A percentile compares a stretch with the other conserved stretches of the same genome.
Evolutionary conservation across 2,797 vertebrate genomes (phyloP).

Genomic region (Loris lydekkerianus): DNA sequence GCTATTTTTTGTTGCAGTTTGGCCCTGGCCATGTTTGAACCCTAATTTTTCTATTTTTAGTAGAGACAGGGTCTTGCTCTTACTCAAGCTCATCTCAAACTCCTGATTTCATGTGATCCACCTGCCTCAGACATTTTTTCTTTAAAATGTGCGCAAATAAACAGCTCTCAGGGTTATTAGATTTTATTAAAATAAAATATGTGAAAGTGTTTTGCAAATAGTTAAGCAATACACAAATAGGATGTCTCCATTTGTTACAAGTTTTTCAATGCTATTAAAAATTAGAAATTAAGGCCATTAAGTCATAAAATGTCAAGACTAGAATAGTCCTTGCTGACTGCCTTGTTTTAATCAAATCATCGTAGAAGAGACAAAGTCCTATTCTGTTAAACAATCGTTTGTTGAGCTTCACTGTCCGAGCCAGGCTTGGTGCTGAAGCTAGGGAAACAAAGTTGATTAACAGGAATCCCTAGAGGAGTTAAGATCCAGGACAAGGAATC

Average conservation of each 20-base stretch:
- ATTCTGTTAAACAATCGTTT: constrained; percentile 50
- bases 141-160: constrained; percentile 39
- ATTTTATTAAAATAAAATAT: constrained; percentile 55
- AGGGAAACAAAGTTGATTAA: constrained; percentile 54
- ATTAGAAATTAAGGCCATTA: constrained; percentile 45
- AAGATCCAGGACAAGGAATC: constrained; percentile 43
- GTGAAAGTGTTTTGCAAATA: constrained; percentile 32
- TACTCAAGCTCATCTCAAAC: no score
- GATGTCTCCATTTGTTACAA: not conserved
- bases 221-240: constrained; percentile 29
- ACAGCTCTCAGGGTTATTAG: constrained; percentile 3
- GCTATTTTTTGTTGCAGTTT: no score
- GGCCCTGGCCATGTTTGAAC: no score
- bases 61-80: no score
- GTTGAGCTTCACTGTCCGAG: not conserved
- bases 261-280: constrained; percentile 42
- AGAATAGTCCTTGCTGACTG: not conserved
- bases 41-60: no score
- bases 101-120: no score
- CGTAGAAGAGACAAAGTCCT: constrained; percentile 49
- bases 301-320: constrained; percentile 43
- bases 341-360: constrained; percentile 7
- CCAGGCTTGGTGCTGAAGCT: constrained; percentile 15
- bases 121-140: not conserved
- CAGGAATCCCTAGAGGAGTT: constrained; percentile 24